Evolutionary conservation across 2,888 invertebrate species (phyloP).

Genomic region (Cheilosia grossa): DNA sequence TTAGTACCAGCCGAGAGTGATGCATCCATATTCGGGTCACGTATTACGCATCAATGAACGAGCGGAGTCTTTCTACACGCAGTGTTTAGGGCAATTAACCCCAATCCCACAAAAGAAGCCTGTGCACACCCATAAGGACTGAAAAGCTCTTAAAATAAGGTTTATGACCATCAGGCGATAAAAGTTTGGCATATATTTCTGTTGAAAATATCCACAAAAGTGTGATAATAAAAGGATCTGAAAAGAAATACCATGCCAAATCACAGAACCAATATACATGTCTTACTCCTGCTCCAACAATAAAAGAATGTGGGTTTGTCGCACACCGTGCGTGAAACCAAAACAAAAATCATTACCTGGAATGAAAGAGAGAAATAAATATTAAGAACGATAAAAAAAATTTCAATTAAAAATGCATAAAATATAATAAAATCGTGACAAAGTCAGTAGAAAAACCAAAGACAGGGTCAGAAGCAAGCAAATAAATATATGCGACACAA

Average conservation of each 20-base stretch:
- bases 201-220: not conserved
- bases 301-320: conserved; percentile 43
- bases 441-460: conserved; percentile 53
- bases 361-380: conserved; percentile 27
- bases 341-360: conserved; percentile 40
- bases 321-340: not conserved
- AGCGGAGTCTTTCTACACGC: not conserved
- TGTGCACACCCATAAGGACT: conserved; percentile 9
- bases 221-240: not conserved
- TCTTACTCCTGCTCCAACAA: no score
- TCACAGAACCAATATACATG: no score
- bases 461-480: conserved; percentile 15
- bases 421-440: conserved; percentile 68
- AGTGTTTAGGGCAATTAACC: conserved; percentile 35
- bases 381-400: conserved; percentile 3
- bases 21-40: conserved; percentile 41
- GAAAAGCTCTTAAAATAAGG: conserved; percentile 15
- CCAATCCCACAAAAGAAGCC: conserved; percentile 3
- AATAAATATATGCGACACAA: conserved; percentile 14
- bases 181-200: conserved; percentile 8
- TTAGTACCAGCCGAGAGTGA: not conserved
- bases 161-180: conserved; percentile 23
- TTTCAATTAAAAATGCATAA: conserved; percentile 63
- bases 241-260: no score
- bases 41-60: conserved; percentile 2